Evolutionary conservation across 2,113 vertebrate genomes (phyloP).

Genomic region (Pseudopodoces humilis): DNA sequence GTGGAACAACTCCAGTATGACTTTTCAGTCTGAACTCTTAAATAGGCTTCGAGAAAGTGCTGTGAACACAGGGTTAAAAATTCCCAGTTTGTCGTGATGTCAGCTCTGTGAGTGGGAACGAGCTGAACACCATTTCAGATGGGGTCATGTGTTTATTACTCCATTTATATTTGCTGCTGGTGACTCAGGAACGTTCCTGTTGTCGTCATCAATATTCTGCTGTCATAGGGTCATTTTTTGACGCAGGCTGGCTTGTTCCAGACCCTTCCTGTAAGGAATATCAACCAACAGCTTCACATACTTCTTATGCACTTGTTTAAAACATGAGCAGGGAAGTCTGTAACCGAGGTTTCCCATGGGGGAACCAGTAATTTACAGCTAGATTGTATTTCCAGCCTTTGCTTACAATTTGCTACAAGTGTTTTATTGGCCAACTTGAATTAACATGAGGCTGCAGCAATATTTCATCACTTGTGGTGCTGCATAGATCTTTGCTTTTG

Average conservation of each 20-base stretch:
- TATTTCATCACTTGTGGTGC: neutral
- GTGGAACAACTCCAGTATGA: neutral
- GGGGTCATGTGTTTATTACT: neutral
- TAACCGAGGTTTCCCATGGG: neutral
- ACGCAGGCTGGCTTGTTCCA: neutral
- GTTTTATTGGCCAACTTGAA: neutral
- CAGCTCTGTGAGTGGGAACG: neutral
- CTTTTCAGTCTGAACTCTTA: neutral
- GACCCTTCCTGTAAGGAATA: neutral
- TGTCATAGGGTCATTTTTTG: conserved; percentile 18
- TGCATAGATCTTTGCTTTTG: neutral
- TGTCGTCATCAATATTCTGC: conserved; percentile 3
- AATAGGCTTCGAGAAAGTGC: neutral
- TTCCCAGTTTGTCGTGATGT: neutral
- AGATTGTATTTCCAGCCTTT: neutral
- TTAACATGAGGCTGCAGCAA: neutral
- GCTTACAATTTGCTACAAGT: neutral
- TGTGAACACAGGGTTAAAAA: neutral
- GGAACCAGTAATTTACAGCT: neutral
- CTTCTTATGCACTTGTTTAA: neutral
- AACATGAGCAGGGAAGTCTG: neutral
- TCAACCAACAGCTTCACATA: neutral
- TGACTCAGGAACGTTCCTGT: conserved; percentile 6
- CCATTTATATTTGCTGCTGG: neutral
- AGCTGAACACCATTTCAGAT: neutral